Evolutionary conservation across 2,888 invertebrate species (phyloP), one percentile per base, ranked within the genome.

Genomic region (Diaperis boleti): DNA sequence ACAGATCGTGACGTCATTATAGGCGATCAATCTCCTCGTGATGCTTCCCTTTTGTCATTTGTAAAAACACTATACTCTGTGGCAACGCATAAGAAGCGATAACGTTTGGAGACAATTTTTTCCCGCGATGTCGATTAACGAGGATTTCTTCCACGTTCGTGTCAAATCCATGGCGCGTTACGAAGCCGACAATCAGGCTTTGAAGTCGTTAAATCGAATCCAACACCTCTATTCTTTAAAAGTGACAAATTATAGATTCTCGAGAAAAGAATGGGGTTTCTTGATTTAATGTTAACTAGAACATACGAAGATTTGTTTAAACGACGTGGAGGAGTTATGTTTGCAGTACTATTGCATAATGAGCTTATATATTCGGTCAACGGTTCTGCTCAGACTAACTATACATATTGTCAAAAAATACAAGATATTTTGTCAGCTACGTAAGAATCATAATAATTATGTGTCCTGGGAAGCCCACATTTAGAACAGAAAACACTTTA

Each of bases 1-100:
- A 73, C 72, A 74, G 73, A 74, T 74, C 72, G 73, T 71, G 71
- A 67, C 71, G 72, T 72, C 73, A 70, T 71, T 68, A 69, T 59
- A 65, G 71, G 69, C 68, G 68, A 74, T 74, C 73, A 72, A 74
- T 74, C 73, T 72, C 71, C 63, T 20, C 33, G 55, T 47, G 64
- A 64, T 49, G 59, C 59, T 35, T 44, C 54, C 45, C 54, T 54
- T 29, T 42, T 42, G 49, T 64, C 54, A 60, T 64, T 64, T 59
- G 59, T 60, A 64, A 64, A 64, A 64, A 60, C 59, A 64, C 49
- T 60, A 60, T 44, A 49, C 39, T 59, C 47, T 26, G 49, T 37
- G 49, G 41, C 29, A 49, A 49, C 39, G 49, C 14, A 57, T 26
- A 59, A 59, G 59, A 59, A 59, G 39, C 39, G 59, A 59, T 59